Conservation (phyloP, 2,888 invertebrate species). For the Lasioglossum villosulum region DNA sequence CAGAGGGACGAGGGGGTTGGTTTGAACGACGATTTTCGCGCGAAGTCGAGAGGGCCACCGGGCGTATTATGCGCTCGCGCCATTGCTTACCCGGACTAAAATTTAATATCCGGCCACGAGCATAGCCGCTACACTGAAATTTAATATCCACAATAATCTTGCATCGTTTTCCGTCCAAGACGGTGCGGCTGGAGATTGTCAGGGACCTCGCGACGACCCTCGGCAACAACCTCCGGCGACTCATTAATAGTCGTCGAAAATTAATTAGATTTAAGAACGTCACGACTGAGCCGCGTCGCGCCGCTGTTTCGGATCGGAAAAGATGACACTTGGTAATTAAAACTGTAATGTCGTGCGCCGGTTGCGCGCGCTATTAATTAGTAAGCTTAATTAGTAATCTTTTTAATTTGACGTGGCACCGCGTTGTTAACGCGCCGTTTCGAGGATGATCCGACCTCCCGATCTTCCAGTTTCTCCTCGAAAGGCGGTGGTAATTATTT, state of each 20-base stretch:
- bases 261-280: conserved; percentile 69
- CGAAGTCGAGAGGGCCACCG: conserved; percentile 50
- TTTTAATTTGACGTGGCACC: conserved; percentile 54
- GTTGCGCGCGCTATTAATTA: conserved; percentile 53
- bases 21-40: conserved; percentile 47
- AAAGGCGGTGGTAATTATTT: conserved; percentile 34
- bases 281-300: neutral
- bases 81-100: conserved; percentile 76
- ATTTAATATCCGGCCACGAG: conserved; percentile 78
- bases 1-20: neutral
- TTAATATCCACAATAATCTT: conserved; percentile 78
- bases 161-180: conserved; percentile 54
- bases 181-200: conserved; percentile 48
- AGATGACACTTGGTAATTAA: conserved; percentile 56
- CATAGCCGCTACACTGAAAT: conserved; percentile 73
- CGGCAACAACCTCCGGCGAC: conserved; percentile 29
- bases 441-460: conserved; percentile 28
- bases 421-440: conserved; percentile 47
- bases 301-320: conserved; percentile 44
- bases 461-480: conserved; percentile 26
- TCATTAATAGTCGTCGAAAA: conserved; percentile 68
- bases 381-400: conserved; percentile 61
- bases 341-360: conserved; percentile 40
- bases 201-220: conserved; percentile 57
- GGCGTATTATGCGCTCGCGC: conserved; percentile 65